A percentile compares a stretch with the other conserved stretches of the same genome.
These are phyloP conservation scores for Ypsolopha sequella DNA, from an alignment of 2,888 invertebrate genomes.

Conservation along the genomic window DNA sequence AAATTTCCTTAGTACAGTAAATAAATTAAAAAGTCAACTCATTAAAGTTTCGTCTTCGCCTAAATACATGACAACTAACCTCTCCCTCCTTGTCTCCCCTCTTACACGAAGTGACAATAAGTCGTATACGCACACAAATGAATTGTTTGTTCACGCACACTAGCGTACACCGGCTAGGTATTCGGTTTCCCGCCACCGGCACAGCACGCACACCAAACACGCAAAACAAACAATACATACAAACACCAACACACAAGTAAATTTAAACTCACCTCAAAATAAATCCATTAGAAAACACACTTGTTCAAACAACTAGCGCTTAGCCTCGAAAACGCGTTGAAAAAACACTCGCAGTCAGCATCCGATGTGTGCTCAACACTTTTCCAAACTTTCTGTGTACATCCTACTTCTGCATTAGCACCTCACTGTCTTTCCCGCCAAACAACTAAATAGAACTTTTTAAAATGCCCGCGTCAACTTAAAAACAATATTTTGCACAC, in stretches of 20 bases:
- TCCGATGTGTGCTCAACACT: constrained; percentile 8
- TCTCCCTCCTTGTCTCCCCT: constrained; percentile 61
- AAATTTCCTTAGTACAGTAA: constrained; percentile 15
- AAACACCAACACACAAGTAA: constrained; percentile 69
- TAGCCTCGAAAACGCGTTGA: constrained; percentile 70
- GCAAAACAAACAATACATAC: constrained; percentile 57
- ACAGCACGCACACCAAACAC: constrained; percentile 66
- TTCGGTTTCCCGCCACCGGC: constrained; percentile 67
- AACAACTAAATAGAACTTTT: constrained; percentile 30
- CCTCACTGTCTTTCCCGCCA: constrained; percentile 42
- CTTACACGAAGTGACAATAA: constrained; percentile 66
- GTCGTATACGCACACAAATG: constrained; percentile 46
- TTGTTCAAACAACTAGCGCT: constrained; percentile 71
- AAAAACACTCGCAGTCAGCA: constrained; percentile 57
- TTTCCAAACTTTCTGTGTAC: constrained; percentile 43
- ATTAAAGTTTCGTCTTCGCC: constrained; percentile 63
- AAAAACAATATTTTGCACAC: neutral
- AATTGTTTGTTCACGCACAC: constrained; percentile 60
- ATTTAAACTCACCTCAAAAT: constrained; percentile 72
- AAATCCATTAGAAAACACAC: constrained; percentile 72
- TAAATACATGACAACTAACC: constrained; percentile 68
- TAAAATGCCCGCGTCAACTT: constrained; percentile 17
- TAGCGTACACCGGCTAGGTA: constrained; percentile 56
- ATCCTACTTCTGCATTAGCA: constrained; percentile 42
- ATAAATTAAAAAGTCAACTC: constrained; percentile 64